Percentiles rank a stretch among this genome's conserved stretches.
phyloP scores from a whole-genome alignment of 2,888 invertebrate species.

The Drosophila koepferae region DNA sequence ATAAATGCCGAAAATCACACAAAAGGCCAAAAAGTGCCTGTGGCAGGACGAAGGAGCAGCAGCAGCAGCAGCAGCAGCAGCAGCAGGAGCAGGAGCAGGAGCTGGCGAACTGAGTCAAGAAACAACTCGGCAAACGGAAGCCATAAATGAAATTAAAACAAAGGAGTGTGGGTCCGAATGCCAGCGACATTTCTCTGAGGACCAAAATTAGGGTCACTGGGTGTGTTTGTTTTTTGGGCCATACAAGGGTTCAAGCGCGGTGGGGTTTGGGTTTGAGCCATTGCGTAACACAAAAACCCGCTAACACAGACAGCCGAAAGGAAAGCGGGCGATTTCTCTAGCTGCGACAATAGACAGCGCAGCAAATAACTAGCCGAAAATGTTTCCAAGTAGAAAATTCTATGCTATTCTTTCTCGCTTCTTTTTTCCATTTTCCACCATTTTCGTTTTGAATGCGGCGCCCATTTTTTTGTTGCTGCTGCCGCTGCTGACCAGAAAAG shows the following conservation, averaged over 20 bases:
- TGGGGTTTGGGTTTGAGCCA: conserved; percentile 15
- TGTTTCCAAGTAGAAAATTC: conserved; percentile 69
- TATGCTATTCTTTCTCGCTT: conserved; percentile 27
- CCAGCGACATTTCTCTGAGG: conserved; percentile 74
- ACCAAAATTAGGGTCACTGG: conserved; percentile 84
- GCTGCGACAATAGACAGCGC: conserved; percentile 45
- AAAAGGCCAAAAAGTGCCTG: conserved; percentile 41
- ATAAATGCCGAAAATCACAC: conserved; percentile 63
- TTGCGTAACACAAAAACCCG: conserved; percentile 73
- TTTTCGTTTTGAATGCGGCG: conserved; percentile 71
- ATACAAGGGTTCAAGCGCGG: conserved; percentile 20
- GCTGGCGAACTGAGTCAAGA: conserved; percentile 46
- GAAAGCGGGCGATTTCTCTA: conserved; percentile 27
- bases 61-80: conserved; percentile 14
- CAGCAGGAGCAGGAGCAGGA: conserved; percentile 22
- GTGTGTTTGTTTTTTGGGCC: conserved; percentile 75
- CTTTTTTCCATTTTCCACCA: conserved; percentile 37
- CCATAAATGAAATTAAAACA: conserved; percentile 79
- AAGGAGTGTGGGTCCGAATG: conserved; percentile 55
- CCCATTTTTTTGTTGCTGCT: conserved; percentile 65
- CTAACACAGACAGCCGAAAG: conserved; percentile 52
- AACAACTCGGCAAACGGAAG: conserved; percentile 69
- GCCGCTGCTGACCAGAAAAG: conserved; percentile 56
- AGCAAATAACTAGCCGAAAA: conserved; percentile 49
- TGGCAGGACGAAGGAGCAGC: conserved; percentile 1